Percentiles rank a stretch among this genome's conserved stretches.
phyloP scores from a whole-genome alignment of 2,113 vertebrate species.

The Ciconia boyciana region DNA sequence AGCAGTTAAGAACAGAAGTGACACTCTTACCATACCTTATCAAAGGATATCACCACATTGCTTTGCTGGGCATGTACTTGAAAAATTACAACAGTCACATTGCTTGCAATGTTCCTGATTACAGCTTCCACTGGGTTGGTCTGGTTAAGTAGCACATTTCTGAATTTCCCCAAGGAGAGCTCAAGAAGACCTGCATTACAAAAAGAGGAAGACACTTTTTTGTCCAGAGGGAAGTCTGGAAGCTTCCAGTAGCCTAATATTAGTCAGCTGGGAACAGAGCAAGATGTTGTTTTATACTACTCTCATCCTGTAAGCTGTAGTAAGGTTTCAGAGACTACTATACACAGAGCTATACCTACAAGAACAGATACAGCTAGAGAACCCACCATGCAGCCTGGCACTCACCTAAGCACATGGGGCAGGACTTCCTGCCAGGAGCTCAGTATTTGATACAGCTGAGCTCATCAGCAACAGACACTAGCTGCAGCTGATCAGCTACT shows the following conservation, averaged over 20 bases:
- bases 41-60: conserved; percentile 85
- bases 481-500: not conserved
- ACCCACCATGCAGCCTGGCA: not conserved
- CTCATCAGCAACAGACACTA: not conserved
- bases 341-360: not conserved
- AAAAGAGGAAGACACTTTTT: not conserved
- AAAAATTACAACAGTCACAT: conserved; percentile 81
- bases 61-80: conserved; percentile 87
- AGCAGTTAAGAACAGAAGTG: not conserved
- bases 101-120: conserved; percentile 77
- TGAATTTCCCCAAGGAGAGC: conserved; percentile 86
- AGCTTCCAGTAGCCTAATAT: not conserved
- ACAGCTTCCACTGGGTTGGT: conserved; percentile 80
- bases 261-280: not conserved
- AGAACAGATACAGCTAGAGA: not conserved
- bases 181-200: conserved; percentile 79
- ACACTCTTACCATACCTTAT: conserved; percentile 72
- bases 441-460: not conserved
- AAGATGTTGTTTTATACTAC: not conserved
- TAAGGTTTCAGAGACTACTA: not conserved
- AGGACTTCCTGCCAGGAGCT: not conserved
- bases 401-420: not conserved
- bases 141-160: conserved; percentile 78
- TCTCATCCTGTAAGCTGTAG: not conserved
- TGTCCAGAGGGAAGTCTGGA: not conserved